Evolutionary conservation across 2,113 vertebrate species (phyloP).

Genomic region (Hipposideros armiger): DNA sequence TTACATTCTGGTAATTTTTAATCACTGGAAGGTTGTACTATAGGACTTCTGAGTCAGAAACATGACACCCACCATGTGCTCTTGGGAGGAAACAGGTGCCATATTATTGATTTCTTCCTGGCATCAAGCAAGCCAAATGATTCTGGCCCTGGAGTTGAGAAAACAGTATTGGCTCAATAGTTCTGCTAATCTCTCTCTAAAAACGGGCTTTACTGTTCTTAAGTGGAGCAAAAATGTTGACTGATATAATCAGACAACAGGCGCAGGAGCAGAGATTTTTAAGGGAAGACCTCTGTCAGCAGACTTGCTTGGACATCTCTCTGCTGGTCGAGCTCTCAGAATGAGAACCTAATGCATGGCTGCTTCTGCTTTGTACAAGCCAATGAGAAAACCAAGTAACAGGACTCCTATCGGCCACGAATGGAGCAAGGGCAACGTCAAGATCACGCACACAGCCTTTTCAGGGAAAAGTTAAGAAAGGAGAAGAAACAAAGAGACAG

Average conservation of each 20-base stretch:
- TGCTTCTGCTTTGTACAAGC: neutral
- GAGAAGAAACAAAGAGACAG: neutral
- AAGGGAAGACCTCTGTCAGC: neutral
- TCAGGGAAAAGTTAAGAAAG: neutral
- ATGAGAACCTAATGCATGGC: neutral
- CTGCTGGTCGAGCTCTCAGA: neutral
- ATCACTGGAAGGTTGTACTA: neutral
- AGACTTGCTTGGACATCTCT: too few species aligned
- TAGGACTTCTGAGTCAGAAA: neutral
- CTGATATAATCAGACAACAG: neutral
- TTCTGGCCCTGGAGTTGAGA: neutral
- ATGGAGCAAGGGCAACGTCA: fast-evolving
- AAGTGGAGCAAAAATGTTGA: neutral
- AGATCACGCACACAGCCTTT: neutral
- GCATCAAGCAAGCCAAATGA: neutral
- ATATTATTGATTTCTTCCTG: neutral
- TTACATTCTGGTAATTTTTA: neutral
- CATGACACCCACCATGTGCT: neutral
- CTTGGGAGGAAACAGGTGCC: neutral
- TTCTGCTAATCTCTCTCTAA: slow-evolving; percentile 21
- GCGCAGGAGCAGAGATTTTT: neutral
- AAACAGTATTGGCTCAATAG: neutral
- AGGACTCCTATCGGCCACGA: neutral
- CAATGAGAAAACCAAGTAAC: neutral
- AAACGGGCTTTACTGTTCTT: neutral